phyloP scores from a whole-genome alignment of 2,888 invertebrate genomes.

The Parthenolecanium corni region DNA sequence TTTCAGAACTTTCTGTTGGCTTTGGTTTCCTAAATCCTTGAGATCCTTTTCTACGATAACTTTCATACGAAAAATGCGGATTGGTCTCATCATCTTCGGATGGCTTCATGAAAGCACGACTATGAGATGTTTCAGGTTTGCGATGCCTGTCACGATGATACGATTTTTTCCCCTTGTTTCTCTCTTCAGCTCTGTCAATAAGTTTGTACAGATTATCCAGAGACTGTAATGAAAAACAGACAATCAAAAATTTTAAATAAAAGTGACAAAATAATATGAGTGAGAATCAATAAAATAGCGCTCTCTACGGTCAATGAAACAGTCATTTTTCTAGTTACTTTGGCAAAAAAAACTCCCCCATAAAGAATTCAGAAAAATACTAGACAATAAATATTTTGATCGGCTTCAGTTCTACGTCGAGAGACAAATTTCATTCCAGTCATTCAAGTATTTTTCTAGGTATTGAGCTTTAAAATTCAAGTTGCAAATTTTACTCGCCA shows the following conservation, averaged over 20 bases:
- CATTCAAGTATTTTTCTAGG: no score
- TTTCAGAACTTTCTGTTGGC: neutral
- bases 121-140: neutral
- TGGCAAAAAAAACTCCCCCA: no score
- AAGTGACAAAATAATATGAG: no score
- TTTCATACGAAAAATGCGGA: neutral
- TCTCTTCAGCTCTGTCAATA: conserved; percentile 44
- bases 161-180: neutral
- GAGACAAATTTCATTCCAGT: no score
- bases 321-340: no score
- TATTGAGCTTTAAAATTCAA: no score
- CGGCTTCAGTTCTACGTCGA: no score
- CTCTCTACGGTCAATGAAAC: no score
- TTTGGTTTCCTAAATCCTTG: neutral
- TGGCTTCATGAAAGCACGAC: conserved; percentile 6
- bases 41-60: neutral
- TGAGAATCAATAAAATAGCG: no score
- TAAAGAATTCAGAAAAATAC: no score
- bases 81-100: conserved; percentile 22
- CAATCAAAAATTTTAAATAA: neutral
- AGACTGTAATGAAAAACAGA: conserved; percentile 40
- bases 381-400: no score
- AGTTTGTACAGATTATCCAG: conserved; percentile 42
- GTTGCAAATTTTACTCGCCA: no score
- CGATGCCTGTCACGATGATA: neutral